A percentile compares a stretch with the other conserved stretches of the same genome.
These are phyloP conservation scores for Leptestheria dahalacensis DNA, from an alignment of 1,140 invertebrate genomes.

Conservation along the genomic window DNA sequence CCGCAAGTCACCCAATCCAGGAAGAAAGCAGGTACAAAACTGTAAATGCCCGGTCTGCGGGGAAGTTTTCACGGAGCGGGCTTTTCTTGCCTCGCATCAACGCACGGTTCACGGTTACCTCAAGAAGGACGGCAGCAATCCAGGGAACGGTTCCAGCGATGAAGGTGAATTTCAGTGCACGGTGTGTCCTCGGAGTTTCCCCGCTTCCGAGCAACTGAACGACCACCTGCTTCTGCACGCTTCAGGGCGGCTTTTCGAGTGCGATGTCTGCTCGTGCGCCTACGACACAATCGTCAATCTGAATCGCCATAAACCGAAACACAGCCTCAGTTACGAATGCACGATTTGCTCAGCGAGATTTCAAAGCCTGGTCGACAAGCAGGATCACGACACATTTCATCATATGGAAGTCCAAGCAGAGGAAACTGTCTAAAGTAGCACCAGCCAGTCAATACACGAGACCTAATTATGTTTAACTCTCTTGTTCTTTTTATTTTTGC, in stretches of 20 bases:
- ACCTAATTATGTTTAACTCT: not conserved
- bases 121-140: not conserved
- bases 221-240: not conserved
- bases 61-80: too few relatives aligned
- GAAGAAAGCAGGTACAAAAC: not conserved
- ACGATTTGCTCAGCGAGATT: not conserved
- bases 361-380: not conserved
- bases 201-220: not conserved
- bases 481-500: not conserved
- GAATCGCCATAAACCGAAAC: not conserved
- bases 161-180: not conserved
- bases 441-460: too few relatives aligned
- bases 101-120: too few relatives aligned
- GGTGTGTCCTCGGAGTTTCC: not conserved
- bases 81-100: too few relatives aligned
- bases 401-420: not conserved
- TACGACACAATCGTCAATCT: not conserved
- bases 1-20: not conserved
- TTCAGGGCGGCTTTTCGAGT: not conserved
- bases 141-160: not conserved
- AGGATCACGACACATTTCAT: not conserved
- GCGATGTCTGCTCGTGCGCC: not conserved
- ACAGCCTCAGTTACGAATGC: not conserved
- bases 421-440: not conserved
- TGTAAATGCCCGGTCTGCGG: too few relatives aligned